Percentiles rank a stretch among this genome's conserved stretches.
Evolutionary conservation across 1,140 invertebrate species (phyloP).

Genomic region (Lordiphosa stackelbergi): DNA sequence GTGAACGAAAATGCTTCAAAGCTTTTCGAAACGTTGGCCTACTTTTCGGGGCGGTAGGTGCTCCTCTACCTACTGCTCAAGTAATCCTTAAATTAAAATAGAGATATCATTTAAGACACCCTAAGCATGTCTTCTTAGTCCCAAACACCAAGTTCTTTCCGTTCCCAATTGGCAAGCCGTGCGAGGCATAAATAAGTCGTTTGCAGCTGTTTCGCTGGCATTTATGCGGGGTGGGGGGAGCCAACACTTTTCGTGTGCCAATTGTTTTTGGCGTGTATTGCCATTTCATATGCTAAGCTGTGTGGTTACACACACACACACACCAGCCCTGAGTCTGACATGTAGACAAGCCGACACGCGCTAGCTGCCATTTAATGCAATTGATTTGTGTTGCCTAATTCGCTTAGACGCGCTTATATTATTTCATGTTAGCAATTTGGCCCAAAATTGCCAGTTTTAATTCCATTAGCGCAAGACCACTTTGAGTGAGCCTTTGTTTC

Average conservation of each 20-base stretch:
- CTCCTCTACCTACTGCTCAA: background rate
- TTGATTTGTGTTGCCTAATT: constrained; percentile 69
- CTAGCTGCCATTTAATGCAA: constrained; percentile 66
- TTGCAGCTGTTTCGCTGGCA: constrained; percentile 62
- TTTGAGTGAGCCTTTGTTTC: constrained; percentile 21
- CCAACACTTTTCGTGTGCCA: constrained; percentile 28
- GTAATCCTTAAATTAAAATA: constrained; percentile 41
- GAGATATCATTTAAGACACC: constrained; percentile 38
- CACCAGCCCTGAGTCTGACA: constrained; percentile 1
- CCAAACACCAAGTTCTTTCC: constrained; percentile 2
- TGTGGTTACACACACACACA: constrained; percentile 17
- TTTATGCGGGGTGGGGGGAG: constrained; percentile 51
- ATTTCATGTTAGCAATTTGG: constrained; percentile 44
- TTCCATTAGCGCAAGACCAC: constrained; percentile 54
- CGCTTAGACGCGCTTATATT: constrained; percentile 48
- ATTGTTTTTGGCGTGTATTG: constrained; percentile 47
- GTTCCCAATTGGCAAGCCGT: background rate
- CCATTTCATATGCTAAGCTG: constrained; percentile 42
- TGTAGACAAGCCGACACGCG: constrained; percentile 34
- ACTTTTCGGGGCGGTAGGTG: background rate
- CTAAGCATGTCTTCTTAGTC: constrained; percentile 3
- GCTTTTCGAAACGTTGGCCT: constrained; percentile 2
- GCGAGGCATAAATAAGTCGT: constrained; percentile 66
- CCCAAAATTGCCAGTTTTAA: constrained; percentile 69
- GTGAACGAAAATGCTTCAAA: constrained; percentile 1